Percentiles rank a stretch among this genome's conserved stretches.
phyloP scores from a whole-genome alignment of 2,797 vertebrate species.

The Spinibarbus caldwelli region DNA sequence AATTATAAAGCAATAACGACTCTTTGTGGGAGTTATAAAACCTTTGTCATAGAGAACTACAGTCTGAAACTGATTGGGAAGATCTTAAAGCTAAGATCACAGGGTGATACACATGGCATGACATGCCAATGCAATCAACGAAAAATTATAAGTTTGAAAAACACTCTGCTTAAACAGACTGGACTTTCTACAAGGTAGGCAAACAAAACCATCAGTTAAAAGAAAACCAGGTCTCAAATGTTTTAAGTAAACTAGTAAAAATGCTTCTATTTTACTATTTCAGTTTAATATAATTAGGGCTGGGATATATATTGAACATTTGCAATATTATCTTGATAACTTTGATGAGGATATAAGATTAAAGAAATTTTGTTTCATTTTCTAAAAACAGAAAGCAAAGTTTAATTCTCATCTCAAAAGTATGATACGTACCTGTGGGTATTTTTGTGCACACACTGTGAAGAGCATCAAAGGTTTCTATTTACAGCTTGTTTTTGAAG shows the following conservation, averaged over 20 bases:
- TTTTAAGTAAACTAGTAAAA: not conserved
- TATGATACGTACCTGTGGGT: not conserved
- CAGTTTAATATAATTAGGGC: not conserved
- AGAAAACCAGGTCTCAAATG: not conserved
- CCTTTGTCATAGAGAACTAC: not conserved
- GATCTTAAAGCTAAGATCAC: not conserved
- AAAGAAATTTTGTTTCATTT: not conserved
- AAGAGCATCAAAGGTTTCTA: not conserved
- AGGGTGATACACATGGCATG: not conserved
- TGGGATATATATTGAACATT: not conserved
- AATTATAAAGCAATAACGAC: constrained; percentile 14
- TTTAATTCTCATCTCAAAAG: not conserved
- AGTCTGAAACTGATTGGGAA: not conserved
- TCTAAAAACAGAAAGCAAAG: not conserved
- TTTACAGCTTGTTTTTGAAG: not conserved
- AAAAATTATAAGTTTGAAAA: not conserved
- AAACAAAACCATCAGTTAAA: not conserved
- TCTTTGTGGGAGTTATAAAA: not conserved
- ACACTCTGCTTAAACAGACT: too few species aligned
- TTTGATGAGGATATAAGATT: not conserved
- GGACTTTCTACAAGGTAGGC: not conserved
- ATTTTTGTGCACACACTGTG: not conserved
- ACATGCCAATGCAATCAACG: not conserved
- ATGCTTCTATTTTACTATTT: not conserved
- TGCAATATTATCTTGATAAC: not conserved